Evolutionary conservation across 2,888 invertebrate genomes (phyloP).

Genomic region (Atrina japonica): DNA sequence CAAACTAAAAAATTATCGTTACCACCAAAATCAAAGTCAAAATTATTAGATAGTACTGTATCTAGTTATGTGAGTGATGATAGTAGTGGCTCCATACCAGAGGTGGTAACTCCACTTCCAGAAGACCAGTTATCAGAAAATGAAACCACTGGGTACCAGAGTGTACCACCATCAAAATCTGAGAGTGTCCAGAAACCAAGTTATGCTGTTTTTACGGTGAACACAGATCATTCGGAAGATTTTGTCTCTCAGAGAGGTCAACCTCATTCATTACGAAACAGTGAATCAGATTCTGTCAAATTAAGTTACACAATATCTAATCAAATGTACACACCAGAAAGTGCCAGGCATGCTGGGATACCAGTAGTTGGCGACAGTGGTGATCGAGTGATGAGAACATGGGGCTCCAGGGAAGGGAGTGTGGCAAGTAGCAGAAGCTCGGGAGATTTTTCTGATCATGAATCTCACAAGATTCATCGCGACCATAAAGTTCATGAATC

Average conservation of each 20-base stretch:
- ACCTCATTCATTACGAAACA: not conserved
- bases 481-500: slow-evolving; percentile 72
- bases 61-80: slow-evolving; percentile 45
- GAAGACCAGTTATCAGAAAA: slow-evolving; percentile 48
- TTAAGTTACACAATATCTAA: slow-evolving; percentile 72
- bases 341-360: slow-evolving; percentile 74
- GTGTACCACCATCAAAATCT: not conserved
- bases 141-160: not conserved
- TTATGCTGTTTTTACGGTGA: slow-evolving; percentile 33
- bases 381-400: slow-evolving; percentile 35
- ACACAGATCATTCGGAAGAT: slow-evolving; percentile 12
- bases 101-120: slow-evolving; percentile 57
- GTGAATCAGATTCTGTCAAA: slow-evolving; percentile 23
- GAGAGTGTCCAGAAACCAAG: slow-evolving; percentile 8
- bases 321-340: slow-evolving; percentile 64
- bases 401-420: slow-evolving; percentile 68
- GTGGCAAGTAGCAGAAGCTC: slow-evolving; percentile 74
- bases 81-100: slow-evolving; percentile 45
- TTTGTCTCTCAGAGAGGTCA: not conserved
- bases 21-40: slow-evolving; percentile 56
- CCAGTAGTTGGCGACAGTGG: slow-evolving; percentile 70
- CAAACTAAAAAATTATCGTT: slow-evolving; percentile 52
- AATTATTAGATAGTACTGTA: slow-evolving; percentile 38
- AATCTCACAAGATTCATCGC: slow-evolving; percentile 76
- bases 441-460: slow-evolving; percentile 77